A percentile compares a stretch with the other conserved stretches of the same genome.
Conservation (phyloP, 2,113 vertebrate species). For the Myanophis thanlyinensis region DNA sequence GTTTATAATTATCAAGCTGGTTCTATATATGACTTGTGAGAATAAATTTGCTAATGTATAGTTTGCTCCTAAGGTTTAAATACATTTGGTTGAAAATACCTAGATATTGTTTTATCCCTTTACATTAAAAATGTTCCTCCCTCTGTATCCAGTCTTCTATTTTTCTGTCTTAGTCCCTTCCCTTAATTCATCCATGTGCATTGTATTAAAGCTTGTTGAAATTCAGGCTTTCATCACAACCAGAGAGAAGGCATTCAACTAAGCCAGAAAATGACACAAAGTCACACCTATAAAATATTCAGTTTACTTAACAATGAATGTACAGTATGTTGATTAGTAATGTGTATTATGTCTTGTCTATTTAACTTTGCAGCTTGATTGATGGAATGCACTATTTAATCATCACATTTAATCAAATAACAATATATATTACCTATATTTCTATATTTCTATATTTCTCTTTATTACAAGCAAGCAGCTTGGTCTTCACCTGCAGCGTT, state of each 20-base stretch:
- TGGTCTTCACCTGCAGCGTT: not conserved
- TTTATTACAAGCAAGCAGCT: constrained; percentile 27
- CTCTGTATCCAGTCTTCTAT: constrained; percentile 32
- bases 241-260: constrained; percentile 34
- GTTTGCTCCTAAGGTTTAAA: not conserved
- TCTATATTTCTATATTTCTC: too few species aligned
- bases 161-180: constrained; percentile 42
- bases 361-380: constrained; percentile 71
- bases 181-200: constrained; percentile 32
- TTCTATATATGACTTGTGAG: not conserved
- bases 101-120: constrained; percentile 23
- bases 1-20: not conserved
- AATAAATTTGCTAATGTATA: not conserved
- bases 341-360: constrained; percentile 66
- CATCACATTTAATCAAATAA: constrained; percentile 59
- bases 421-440: constrained; percentile 52
- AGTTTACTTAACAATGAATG: constrained; percentile 62
- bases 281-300: constrained; percentile 69
- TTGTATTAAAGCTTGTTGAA: constrained; percentile 25
- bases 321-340: constrained; percentile 69
- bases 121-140: constrained; percentile 43
- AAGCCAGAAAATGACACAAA: constrained; percentile 46
- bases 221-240: constrained; percentile 21
- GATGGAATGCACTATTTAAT: constrained; percentile 68
- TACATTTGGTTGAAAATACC: constrained; percentile 25